These are phyloP conservation scores for Chrysaora quinquecirrha DNA, from an alignment of 30 jellyfish, hydroid and myxozoan species.

Conservation along the genomic window DNA sequence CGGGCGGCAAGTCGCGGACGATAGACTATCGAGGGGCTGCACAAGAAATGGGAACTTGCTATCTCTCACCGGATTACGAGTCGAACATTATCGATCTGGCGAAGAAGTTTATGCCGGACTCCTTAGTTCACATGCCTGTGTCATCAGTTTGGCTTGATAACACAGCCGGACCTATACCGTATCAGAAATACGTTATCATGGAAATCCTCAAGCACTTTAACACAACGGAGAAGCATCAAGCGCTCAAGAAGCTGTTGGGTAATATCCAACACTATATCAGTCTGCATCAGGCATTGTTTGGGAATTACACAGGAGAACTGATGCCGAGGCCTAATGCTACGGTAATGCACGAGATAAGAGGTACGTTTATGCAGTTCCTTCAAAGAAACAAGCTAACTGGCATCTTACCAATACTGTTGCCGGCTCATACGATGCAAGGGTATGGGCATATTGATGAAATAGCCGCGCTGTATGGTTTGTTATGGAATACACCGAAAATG, in stretches of 20 bases:
- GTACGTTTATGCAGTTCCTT: conserved; percentile 50
- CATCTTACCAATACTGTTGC: conserved; percentile 37
- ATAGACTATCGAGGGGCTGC: conserved; percentile 48
- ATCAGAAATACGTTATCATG: background rate
- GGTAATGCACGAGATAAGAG: conserved; percentile 43
- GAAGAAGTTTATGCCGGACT: conserved; percentile 23
- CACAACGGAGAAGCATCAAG: background rate
- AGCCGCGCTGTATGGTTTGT: conserved; percentile 66
- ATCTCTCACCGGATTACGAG: conserved; percentile 56
- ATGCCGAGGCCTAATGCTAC: conserved; percentile 68
- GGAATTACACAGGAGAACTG: conserved; percentile 61
- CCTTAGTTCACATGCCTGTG: conserved; percentile 23
- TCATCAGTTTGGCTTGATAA: conserved; percentile 61
- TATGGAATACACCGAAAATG: conserved; percentile 79
- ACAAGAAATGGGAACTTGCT: conserved; percentile 68
- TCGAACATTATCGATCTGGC: conserved; percentile 25
- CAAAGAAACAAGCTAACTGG: conserved; percentile 17
- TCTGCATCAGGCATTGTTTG: conserved; percentile 45
- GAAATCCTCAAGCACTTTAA: conserved; percentile 9
- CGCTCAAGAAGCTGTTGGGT: background rate
- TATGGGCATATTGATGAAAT: conserved; percentile 68
- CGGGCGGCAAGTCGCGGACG: conserved; percentile 69
- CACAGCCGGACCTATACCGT: conserved; percentile 18
- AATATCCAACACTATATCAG: background rate
- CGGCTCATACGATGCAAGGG: conserved; percentile 63